These are phyloP conservation scores for Telmatherina bonti DNA, from an alignment of 2,797 vertebrate genomes.

Conservation along the genomic window DNA sequence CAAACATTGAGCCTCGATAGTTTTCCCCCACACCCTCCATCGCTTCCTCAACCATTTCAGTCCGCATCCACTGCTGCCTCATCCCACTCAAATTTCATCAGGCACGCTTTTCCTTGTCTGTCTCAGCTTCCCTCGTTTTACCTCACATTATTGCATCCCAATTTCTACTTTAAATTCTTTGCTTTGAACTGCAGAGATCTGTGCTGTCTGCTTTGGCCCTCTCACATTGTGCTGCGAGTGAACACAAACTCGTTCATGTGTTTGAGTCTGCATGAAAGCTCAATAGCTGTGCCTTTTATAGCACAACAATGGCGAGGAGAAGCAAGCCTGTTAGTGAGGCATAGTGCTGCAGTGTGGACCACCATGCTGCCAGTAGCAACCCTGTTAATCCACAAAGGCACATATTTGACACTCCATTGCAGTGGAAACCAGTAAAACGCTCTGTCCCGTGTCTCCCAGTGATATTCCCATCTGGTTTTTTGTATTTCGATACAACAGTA, in stretches of 20 bases:
- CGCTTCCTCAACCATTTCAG: constrained; percentile 31
- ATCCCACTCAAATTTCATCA: constrained; percentile 29
- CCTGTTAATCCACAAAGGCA: constrained; percentile 63
- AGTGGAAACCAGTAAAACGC: constrained; percentile 43
- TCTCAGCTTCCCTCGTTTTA: constrained; percentile 1
- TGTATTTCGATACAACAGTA: constrained; percentile 16
- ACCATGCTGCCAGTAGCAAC: constrained; percentile 67
- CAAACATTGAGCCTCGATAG: constrained; percentile 54
- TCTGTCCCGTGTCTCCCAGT: constrained; percentile 57
- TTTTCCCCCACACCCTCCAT: constrained; percentile 54
- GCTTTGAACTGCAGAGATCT: constrained; percentile 16
- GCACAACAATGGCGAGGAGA: constrained; percentile 46
- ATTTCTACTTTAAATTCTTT: too few relatives aligned
- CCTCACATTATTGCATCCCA: background rate
- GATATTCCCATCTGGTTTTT: constrained; percentile 39
- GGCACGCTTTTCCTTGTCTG: background rate
- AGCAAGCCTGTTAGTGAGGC: constrained; percentile 52
- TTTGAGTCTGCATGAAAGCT: constrained; percentile 35
- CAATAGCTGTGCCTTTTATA: constrained; percentile 27
- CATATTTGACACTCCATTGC: constrained; percentile 55
- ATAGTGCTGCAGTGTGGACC: constrained; percentile 55
- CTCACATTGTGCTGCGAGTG: constrained; percentile 12
- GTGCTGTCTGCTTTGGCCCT: constrained; percentile 21
- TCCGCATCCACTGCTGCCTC: constrained; percentile 36
- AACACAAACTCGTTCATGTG: constrained; percentile 21